Evolutionary conservation across 2,113 vertebrate species (phyloP).

Genomic region (Microcebus tavaratra): DNA sequence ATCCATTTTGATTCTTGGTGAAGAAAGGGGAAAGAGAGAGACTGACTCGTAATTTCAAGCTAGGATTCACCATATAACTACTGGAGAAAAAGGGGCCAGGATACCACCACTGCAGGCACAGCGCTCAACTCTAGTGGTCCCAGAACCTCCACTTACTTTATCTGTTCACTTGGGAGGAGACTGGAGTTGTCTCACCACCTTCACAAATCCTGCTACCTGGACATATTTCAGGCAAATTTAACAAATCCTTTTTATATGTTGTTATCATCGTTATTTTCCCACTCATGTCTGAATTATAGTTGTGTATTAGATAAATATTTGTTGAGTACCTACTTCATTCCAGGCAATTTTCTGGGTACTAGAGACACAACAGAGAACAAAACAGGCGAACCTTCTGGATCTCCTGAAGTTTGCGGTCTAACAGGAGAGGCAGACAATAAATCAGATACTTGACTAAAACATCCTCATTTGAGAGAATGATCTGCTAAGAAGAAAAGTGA

Average conservation of each 20-base stretch:
- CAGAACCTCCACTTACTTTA: neutral
- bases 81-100: neutral
- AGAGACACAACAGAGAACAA: neutral
- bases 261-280: neutral
- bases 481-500: neutral
- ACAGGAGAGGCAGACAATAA: neutral
- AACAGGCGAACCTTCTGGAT: neutral
- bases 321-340: neutral
- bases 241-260: neutral
- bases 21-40: neutral
- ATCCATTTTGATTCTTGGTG: constrained; percentile 25
- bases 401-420: neutral
- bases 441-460: neutral
- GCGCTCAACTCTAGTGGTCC: neutral
- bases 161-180: neutral
- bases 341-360: neutral
- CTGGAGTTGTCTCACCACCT: neutral
- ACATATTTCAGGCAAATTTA: neutral
- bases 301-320: neutral
- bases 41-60: neutral
- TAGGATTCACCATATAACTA: neutral
- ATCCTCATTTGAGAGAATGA: neutral
- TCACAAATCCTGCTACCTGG: neutral
- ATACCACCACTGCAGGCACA: accelerated
- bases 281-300: neutral